Evolutionary conservation across 2,888 invertebrate species (phyloP).

Genomic region (Dryomyza anilis): DNA sequence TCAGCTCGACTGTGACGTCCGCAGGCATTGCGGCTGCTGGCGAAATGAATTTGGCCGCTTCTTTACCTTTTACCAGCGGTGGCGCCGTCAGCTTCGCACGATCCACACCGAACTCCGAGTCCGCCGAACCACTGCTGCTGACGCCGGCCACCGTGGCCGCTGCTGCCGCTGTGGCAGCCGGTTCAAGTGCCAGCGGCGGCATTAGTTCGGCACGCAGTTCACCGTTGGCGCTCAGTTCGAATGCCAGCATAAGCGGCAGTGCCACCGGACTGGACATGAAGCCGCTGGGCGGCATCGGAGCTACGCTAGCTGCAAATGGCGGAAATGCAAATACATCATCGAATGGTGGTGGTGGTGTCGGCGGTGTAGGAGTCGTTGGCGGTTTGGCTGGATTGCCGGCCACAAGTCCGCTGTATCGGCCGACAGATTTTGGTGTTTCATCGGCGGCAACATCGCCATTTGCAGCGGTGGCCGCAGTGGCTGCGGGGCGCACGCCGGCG

Average conservation of each 20-base stretch:
- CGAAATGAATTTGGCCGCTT: conserved; percentile 36
- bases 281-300: too few relatives aligned
- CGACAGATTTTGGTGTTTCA: conserved; percentile 59
- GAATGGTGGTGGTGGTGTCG: conserved; percentile 39
- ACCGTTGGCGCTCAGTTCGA: conserved; percentile 56
- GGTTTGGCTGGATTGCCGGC: conserved; percentile 50
- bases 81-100: conserved; percentile 54
- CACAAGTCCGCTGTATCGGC: conserved; percentile 56
- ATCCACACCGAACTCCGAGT: conserved; percentile 57
- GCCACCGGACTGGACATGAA: conserved; percentile 50
- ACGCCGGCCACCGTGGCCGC: conserved; percentile 48
- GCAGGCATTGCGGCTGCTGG: conserved; percentile 34
- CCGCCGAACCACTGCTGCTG: conserved; percentile 49
- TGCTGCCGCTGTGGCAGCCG: conserved; percentile 39
- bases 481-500: conserved; percentile 43
- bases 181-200: conserved; percentile 45
- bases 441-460: conserved; percentile 58
- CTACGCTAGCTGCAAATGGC: conserved; percentile 46
- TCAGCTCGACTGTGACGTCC: neutral
- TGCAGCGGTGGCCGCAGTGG: conserved; percentile 54
- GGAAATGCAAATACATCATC: conserved; percentile 49
- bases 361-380: conserved; percentile 35
- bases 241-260: conserved; percentile 50
- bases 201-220: conserved; percentile 59
- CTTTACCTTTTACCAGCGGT: conserved; percentile 49